A percentile compares a stretch with the other conserved stretches of the same genome.
phyloP scores from a whole-genome alignment of 2,888 invertebrate species.

The Lottia scabra region DNA sequence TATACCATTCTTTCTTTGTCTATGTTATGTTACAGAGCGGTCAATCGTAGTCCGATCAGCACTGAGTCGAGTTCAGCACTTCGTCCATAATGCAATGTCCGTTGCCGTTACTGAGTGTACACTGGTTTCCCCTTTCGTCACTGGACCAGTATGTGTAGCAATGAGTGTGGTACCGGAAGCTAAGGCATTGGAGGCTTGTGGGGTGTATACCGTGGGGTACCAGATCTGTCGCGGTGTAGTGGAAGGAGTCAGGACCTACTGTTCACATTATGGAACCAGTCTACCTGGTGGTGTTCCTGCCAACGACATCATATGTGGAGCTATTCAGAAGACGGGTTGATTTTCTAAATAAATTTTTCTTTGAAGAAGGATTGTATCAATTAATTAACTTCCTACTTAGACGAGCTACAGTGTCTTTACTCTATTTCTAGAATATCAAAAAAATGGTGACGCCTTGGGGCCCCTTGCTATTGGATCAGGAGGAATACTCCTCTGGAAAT shows the following conservation, averaged over 20 bases:
- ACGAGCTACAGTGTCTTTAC: no score
- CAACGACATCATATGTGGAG: neutral
- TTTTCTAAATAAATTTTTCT: no score
- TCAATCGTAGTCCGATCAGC: no score
- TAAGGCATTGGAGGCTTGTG: neutral
- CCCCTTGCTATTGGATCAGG: no score
- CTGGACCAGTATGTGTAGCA: neutral
- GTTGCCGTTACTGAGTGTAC: neutral
- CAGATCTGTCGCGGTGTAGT: neutral
- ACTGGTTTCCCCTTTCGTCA: neutral
- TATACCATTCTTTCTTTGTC: no score
- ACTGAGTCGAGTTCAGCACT: neutral
- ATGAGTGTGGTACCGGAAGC: neutral
- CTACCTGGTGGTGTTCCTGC: neutral
- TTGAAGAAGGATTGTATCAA: no score
- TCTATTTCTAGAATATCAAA: no score
- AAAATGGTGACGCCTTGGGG: no score
- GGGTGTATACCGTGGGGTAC: neutral
- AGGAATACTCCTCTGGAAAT: no score
- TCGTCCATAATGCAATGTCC: neutral
- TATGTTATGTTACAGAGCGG: no score
- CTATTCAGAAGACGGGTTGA: neutral
- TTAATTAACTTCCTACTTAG: no score
- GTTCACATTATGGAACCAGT: neutral
- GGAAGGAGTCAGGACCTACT: neutral